Conservation (phyloP, 2,888 invertebrate species). For the Macrosiphum euphorbiae region DNA sequence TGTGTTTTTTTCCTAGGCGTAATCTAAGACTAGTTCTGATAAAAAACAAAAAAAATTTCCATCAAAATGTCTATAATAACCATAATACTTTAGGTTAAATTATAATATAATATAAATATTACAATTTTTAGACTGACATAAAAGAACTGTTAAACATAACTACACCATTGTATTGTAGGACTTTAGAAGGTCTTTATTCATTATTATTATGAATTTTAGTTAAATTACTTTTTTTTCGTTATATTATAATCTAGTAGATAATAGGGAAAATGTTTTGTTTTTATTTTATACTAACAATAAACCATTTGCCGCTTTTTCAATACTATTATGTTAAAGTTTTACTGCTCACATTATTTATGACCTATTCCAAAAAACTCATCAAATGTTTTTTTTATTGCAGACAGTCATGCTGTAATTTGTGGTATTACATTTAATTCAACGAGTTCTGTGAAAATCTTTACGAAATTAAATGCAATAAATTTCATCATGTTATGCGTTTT, state of each 20-base stretch:
- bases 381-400: neutral
- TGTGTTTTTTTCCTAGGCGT: neutral
- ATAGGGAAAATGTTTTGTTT: neutral
- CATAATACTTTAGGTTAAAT: too few species aligned
- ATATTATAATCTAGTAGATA: neutral
- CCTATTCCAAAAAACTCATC: neutral
- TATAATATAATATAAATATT: too few species aligned
- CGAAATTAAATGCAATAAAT: neutral
- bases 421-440: neutral
- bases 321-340: conserved; percentile 32
- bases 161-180: neutral
- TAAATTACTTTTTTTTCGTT: conserved; percentile 20
- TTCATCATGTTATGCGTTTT: neutral
- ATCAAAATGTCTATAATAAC: neutral
- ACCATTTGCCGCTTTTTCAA: conserved; percentile 29
- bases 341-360: neutral
- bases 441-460: neutral
- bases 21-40: neutral
- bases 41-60: neutral
- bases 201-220: conserved; percentile 21
- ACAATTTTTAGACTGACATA: neutral
- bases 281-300: conserved; percentile 7
- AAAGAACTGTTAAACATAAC: neutral
- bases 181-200: conserved; percentile 18
- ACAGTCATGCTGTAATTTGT: neutral